Evolutionary conservation across 2,113 vertebrate species (phyloP).

Genomic region (Cyprinodon brontotheroides): DNA sequence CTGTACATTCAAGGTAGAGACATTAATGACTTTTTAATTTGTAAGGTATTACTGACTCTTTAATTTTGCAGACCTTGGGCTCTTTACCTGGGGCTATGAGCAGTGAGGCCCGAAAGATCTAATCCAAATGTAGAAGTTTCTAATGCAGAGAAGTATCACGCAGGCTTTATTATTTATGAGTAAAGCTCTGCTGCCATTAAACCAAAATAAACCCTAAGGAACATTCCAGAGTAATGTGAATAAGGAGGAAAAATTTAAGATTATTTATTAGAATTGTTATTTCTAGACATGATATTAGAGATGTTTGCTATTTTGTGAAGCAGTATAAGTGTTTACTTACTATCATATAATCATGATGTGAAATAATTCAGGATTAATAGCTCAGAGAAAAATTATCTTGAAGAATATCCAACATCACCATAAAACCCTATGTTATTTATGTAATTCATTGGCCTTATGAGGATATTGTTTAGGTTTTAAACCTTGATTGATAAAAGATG

Average conservation of each 20-base stretch:
- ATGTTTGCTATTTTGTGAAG: background rate
- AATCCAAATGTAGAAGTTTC: slow-evolving; percentile 69
- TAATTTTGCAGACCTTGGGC: slow-evolving; percentile 60
- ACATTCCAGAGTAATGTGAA: slow-evolving; percentile 23
- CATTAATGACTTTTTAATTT: slow-evolving; percentile 82
- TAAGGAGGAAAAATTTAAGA: background rate
- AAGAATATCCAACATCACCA: background rate
- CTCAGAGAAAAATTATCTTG: no score
- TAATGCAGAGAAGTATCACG: slow-evolving; percentile 62
- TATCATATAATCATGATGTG: background rate
- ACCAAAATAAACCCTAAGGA: slow-evolving; percentile 62
- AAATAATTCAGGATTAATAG: background rate
- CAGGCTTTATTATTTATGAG: slow-evolving; percentile 61
- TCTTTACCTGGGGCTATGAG: slow-evolving; percentile 66
- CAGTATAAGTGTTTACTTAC: background rate
- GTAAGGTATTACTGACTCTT: slow-evolving; percentile 62
- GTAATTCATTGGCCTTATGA: background rate
- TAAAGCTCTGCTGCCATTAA: slow-evolving; percentile 51
- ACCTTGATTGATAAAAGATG: background rate
- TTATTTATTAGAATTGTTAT: slow-evolving; percentile 7
- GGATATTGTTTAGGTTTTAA: background rate
- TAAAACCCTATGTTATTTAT: background rate
- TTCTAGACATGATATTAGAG: background rate
- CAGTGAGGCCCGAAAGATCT: slow-evolving; percentile 26
- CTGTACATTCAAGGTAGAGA: slow-evolving; percentile 66